Base-by-base conservation (phyloP, 2,797 vertebrate species). In the Esox masquinongy region DNA sequence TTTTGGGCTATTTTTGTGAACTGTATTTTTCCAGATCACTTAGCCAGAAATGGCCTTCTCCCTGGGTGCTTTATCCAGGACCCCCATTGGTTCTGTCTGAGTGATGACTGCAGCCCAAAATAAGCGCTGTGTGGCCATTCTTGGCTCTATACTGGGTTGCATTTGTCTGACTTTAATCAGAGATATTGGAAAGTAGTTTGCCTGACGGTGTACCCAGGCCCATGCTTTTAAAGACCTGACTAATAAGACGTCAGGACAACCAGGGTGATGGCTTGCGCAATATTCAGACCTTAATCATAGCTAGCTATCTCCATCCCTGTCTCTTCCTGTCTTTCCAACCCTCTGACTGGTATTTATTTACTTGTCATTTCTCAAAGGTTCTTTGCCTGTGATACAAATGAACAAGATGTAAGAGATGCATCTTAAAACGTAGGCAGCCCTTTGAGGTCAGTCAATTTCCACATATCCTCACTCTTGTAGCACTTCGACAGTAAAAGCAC, bases 191-290 rank as follows among this genome's bases (percentile, higher is more conserved):
- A 88, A 85, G 82, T 85, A 89, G 87, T 88, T 85, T 86, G 89
- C 83, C 82, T 75, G 56, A 14, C 15, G 7, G 74, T 79, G 81
- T 86, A 88, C 80, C 86, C 86, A 87, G 85, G 86, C 87, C 19
- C 72, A 83, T 77, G 85, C 91, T 93, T 93, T 92, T 92, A 92
- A 92, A 92, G 88, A 88, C 82, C 79, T 81, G 86, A 89, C 89
- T 92, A 92, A 93, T 93, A 91, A 90, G 90, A 93, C 89, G 90
- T 91, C 88, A 89, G 84, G 86, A 80, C 78, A 80, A 91, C 84
- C 82, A 89, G 91, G 88, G 80, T n/a, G 19, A 14, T 43, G 77
- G 91, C 91, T 91, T 92, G 80, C 81, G 56, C 85, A 80, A 89
- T 88, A 80, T 79, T 78, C 82, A 84, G 84, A 85, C 64, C 76